A percentile compares a stretch with the other conserved stretches of the same genome.
Evolutionary conservation across 2,797 vertebrate genomes (phyloP).

Genomic region (Garrulus glandarius): DNA sequence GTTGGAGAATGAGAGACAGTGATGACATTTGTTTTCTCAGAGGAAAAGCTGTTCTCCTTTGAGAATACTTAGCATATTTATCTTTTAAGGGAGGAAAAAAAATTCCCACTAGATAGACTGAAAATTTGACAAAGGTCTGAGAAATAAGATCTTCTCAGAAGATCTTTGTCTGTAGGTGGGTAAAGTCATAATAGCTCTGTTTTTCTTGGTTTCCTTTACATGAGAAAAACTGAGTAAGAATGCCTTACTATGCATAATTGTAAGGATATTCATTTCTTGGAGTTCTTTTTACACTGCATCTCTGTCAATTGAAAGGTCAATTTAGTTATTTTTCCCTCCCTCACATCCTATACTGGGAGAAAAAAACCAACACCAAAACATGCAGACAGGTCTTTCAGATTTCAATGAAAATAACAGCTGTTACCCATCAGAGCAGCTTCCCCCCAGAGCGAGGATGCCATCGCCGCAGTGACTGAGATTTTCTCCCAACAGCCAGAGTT

Average conservation of each 20-base stretch:
- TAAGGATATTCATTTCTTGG: constrained; percentile 51
- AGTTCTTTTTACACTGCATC: constrained; percentile 45
- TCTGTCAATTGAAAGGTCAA: constrained; percentile 33
- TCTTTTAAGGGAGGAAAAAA: constrained; percentile 54
- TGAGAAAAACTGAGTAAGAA: constrained; percentile 70
- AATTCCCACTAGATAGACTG: constrained; percentile 62
- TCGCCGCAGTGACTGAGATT: constrained; percentile 43
- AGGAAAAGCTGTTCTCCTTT: constrained; percentile 28
- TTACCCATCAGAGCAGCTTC: constrained; percentile 46
- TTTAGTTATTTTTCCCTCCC: constrained; percentile 59
- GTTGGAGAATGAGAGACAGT: not conserved
- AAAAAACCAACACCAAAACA: constrained; percentile 10
- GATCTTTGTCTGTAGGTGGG: constrained; percentile 68
- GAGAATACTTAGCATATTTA: constrained; percentile 65
- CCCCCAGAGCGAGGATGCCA: not conserved
- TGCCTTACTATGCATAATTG: constrained; percentile 65
- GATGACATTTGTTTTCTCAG: constrained; percentile 64
- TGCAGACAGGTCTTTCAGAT: constrained; percentile 53
- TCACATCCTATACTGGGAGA: not conserved
- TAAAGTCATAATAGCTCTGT: constrained; percentile 68
- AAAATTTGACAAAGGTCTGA: constrained; percentile 69
- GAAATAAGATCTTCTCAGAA: constrained; percentile 75
- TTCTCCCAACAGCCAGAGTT: constrained; percentile 16
- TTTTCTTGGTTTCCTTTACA: constrained; percentile 77
- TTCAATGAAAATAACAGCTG: constrained; percentile 61